Evolutionary conservation across 1,140 invertebrate species (phyloP), one percentile per base, ranked within the genome.

Genomic region (Campoletis sonorensis): DNA sequence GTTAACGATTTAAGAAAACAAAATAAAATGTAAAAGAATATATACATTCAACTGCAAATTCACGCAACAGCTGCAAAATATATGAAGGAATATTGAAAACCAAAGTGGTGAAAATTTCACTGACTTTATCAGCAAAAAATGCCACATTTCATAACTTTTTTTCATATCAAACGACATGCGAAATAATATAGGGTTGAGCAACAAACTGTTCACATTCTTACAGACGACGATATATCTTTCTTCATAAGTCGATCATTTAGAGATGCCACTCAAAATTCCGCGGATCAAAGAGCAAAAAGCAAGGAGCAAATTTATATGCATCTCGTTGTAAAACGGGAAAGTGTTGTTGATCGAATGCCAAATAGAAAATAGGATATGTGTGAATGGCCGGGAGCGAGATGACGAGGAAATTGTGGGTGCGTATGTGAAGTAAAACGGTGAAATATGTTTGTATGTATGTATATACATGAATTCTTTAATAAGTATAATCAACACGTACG

Each of bases 291-390:
- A 4, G 15, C 30, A 23, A 1, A 26, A 16, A 64, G 40, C 54
- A 0, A 70, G 23, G 40, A 51, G n/a, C 10, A 23, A 79, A 68
- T 10, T 37, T 80, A 16, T 2, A 71, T 49, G 67, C 40, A 51
- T 49, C 40, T 45, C 40, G 16, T 30, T 70, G 64, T 27, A 51
- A 72, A 80, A 49, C 37, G 45, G 23, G n/a, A 33, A 21, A 61
- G 27, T 21, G 5, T 37, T 30, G 68, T 84, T 84, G 84, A 83
- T 81, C 81, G 49, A 81, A 81, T 83, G 84, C 84, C 84, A 84
- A 84, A 82, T 82, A 51, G 77, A 81, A 83, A 81, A 82, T 84
- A 80, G 83, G 16, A 70, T 70, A 33, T 70, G 67, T 70, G 67
- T 70, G 67, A 70, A 70, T 70, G 67, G 67, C 67, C 67, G 30